A percentile compares a stretch with the other conserved stretches of the same genome.
Evolutionary conservation across 2,797 vertebrate genomes (phyloP).

Genomic region (Bothrops alternatus): DNA sequence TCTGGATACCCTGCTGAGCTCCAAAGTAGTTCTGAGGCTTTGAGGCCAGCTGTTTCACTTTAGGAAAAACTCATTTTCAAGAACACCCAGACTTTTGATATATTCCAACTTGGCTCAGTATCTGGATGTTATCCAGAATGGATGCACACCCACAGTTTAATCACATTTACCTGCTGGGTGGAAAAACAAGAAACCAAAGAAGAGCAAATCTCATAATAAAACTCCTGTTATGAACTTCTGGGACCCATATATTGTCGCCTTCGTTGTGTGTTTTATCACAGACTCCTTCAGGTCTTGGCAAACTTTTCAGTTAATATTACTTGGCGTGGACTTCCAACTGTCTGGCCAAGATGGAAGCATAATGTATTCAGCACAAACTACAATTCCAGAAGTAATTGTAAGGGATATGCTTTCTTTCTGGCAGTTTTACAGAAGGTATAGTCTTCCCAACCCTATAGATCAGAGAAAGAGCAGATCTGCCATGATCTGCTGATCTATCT

Average conservation of each 20-base stretch:
- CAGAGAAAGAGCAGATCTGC: not conserved
- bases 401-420: not conserved
- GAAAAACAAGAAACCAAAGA: slow-evolving; percentile 24
- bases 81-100: not conserved
- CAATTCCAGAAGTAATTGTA: not conserved
- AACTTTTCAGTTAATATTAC: slow-evolving; percentile 32
- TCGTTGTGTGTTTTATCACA: not conserved
- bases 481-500: not conserved
- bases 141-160: slow-evolving; percentile 11
- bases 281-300: slow-evolving; percentile 15
- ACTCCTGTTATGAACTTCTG: slow-evolving; percentile 40
- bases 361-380: not conserved
- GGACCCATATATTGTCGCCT: slow-evolving; percentile 42
- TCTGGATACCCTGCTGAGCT: not conserved
- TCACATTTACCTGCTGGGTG: slow-evolving; percentile 29
- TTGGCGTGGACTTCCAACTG: slow-evolving; percentile 43
- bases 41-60: not conserved
- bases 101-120: not conserved
- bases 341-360: slow-evolving; percentile 38
- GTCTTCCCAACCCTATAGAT: not conserved
- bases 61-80: not conserved
- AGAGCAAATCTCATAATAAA: slow-evolving; percentile 31
- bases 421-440: not conserved
- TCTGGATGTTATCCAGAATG: not conserved
- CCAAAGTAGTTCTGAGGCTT: not conserved